Percentiles rank a stretch among this genome's conserved stretches.
These are phyloP conservation scores for Chlorospingus semifuscus DNA, from an alignment of 2,797 vertebrate species.

Conservation along the genomic window DNA sequence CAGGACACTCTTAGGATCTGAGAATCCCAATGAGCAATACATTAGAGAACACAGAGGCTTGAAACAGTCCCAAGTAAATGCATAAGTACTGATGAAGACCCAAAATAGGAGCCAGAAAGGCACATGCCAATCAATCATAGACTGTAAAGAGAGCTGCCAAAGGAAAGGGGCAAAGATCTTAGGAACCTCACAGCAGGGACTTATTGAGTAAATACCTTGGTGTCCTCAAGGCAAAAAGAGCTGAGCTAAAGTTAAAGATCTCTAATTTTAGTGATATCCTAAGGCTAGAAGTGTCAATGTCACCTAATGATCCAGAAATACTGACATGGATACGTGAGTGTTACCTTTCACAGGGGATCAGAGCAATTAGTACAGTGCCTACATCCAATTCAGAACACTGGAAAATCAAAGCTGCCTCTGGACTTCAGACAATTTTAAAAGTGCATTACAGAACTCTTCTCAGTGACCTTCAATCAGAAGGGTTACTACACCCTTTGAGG, in stretches of 20 bases:
- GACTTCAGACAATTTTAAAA: not conserved
- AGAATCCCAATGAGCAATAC: rapidly evolving
- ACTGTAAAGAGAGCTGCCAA: not conserved
- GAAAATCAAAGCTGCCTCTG: conserved; percentile 9
- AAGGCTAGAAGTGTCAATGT: not conserved
- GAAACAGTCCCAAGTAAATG: not conserved
- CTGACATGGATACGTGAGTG: not conserved
- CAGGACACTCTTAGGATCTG: not conserved
- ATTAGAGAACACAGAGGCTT: not conserved
- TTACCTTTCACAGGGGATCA: conserved; percentile 19
- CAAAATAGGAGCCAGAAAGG: not conserved
- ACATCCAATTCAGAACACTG: not conserved
- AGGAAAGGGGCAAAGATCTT: not conserved
- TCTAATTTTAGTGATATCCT: conserved; percentile 1
- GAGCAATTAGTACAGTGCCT: conserved; percentile 3
- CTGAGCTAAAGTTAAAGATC: not conserved
- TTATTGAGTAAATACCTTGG: not conserved
- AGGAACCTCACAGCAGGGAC: not conserved
- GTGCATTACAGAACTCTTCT: not conserved
- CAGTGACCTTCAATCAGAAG: not conserved
- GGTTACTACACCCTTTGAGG: not conserved
- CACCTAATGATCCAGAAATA: conserved; percentile 13
- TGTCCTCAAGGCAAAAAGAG: not conserved
- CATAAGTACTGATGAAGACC: not conserved
- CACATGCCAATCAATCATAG: rapidly evolving